phyloP scores from a whole-genome alignment of 2,888 invertebrate species.

The Listrodromus nycthemerus region DNA sequence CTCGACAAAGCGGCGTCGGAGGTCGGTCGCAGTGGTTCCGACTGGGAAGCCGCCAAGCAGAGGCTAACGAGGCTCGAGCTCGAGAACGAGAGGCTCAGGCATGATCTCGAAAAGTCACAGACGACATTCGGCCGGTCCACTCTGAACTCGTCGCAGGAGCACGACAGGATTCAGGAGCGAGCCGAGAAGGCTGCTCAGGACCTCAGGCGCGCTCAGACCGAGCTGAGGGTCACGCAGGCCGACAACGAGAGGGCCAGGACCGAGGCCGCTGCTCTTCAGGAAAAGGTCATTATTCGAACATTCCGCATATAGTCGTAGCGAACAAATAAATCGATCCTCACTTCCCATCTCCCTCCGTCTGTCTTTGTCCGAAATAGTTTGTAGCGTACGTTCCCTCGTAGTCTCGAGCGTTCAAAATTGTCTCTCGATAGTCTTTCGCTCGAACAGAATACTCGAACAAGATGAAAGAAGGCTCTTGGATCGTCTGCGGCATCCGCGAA shows the following conservation, averaged over 20 bases:
- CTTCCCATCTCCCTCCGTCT: not conserved
- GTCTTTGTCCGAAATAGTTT: slow-evolving; percentile 5
- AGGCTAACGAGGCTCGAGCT: slow-evolving; percentile 93
- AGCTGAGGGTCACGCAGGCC: slow-evolving; percentile 95
- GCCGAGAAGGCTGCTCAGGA: slow-evolving; percentile 95
- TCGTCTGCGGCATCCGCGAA: slow-evolving; percentile 41
- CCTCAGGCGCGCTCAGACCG: slow-evolving; percentile 94
- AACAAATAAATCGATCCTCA: not conserved
- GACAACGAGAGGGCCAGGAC: slow-evolving; percentile 94
- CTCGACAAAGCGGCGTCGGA: slow-evolving; percentile 96
- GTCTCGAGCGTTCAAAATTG: not conserved
- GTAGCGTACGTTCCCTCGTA: slow-evolving; percentile 14
- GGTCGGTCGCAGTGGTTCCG: slow-evolving; percentile 94
- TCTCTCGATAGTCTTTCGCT: not conserved
- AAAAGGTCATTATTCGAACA: slow-evolving; percentile 86
- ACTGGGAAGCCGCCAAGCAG: slow-evolving; percentile 95
- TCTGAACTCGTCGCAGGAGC: slow-evolving; percentile 92
- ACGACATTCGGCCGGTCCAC: slow-evolving; percentile 93
- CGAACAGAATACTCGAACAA: too few relatives aligned
- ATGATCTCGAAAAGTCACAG: slow-evolving; percentile 93
- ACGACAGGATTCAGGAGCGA: slow-evolving; percentile 93
- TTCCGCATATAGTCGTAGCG: not conserved
- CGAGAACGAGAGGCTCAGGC: slow-evolving; percentile 95
- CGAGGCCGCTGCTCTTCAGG: slow-evolving; percentile 94
- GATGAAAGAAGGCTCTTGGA: slow-evolving; percentile 16